These are phyloP conservation scores for Sipha maydis DNA, from an alignment of 2,888 invertebrate species.

Conservation along the genomic window DNA sequence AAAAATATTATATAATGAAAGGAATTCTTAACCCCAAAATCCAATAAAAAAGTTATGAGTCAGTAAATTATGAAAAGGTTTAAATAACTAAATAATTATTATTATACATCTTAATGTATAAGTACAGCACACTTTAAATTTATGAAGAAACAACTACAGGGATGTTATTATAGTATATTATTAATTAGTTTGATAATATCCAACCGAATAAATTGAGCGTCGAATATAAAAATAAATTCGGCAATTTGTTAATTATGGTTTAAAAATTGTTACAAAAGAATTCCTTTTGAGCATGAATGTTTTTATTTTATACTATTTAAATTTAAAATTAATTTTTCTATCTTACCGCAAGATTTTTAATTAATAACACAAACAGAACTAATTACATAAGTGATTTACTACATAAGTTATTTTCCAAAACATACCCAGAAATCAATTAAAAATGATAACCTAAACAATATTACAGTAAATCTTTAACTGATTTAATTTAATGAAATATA, in stretches of 20 bases:
- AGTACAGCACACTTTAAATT: neutral
- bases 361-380: neutral
- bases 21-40: neutral
- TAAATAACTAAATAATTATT: neutral
- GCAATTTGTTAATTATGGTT: neutral
- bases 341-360: neutral
- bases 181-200: constrained; percentile 14
- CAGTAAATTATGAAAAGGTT: neutral
- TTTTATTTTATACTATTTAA: constrained; percentile 20
- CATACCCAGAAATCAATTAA: neutral
- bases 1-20: neutral
- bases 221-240: constrained; percentile 49
- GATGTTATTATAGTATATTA: constrained; percentile 16
- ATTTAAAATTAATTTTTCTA: too few species aligned
- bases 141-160: constrained; percentile 16
- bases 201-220: constrained; percentile 40
- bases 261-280: constrained; percentile 32
- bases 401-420: neutral
- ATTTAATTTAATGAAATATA: neutral
- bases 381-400: neutral
- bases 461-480: neutral
- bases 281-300: constrained; percentile 31
- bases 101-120: neutral
- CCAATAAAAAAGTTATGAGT: neutral
- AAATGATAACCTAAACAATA: neutral